Percentiles rank a stretch among this genome's conserved stretches.
phyloP scores from a whole-genome alignment of 2,888 invertebrate genomes.

The Omphaloscelis lunosa region DNA sequence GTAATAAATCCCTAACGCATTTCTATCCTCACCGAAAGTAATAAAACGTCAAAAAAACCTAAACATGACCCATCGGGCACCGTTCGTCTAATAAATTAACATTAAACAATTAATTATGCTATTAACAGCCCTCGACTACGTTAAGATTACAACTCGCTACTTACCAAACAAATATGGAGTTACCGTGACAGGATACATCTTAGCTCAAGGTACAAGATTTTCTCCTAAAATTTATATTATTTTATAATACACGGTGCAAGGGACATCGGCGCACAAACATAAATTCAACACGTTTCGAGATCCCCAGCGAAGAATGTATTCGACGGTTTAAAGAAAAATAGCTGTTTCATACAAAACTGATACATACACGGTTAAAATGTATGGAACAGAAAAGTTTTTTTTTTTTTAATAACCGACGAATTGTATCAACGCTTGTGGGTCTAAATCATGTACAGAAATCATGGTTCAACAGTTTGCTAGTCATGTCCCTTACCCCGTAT shows the following conservation, averaged over 20 bases:
- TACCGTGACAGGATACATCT: conserved; percentile 32
- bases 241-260: background rate
- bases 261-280: background rate
- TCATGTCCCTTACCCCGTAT: background rate
- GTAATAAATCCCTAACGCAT: background rate
- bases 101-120: conserved; percentile 66
- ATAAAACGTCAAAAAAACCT: conserved; percentile 19
- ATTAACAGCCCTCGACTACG: conserved; percentile 75
- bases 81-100: conserved; percentile 55
- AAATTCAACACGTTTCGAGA: background rate
- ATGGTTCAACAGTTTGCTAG: background rate
- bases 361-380: no score
- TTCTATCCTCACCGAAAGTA: conserved; percentile 6
- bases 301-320: fast-evolving
- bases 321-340: background rate
- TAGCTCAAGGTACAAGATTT: conserved; percentile 35
- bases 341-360: background rate
- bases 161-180: conserved; percentile 45
- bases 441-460: background rate
- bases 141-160: conserved; percentile 57
- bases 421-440: background rate
- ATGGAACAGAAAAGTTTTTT: no score
- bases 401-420: background rate
- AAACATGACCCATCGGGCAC: conserved; percentile 31
- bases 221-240: conserved; percentile 25